These are phyloP conservation scores for Hiodon alosoides DNA, from an alignment of 2,113 vertebrate genomes.

Conservation along the genomic window DNA sequence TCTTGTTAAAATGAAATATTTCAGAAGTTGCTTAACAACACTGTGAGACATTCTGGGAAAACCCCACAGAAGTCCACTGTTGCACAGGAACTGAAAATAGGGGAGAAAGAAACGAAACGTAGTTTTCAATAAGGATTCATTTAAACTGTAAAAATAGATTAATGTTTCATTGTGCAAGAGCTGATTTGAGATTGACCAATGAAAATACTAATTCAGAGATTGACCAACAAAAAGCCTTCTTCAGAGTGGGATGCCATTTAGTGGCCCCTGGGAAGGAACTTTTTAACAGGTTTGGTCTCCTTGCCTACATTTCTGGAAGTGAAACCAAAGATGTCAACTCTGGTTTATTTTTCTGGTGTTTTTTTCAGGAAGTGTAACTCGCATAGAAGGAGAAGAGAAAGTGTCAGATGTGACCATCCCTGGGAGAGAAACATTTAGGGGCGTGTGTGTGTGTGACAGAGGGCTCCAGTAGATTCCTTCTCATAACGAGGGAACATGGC, in stretches of 20 bases:
- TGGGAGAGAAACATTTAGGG: neutral
- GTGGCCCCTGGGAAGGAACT: neutral
- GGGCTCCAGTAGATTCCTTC: neutral
- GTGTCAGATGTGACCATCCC: neutral
- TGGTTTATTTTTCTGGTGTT: neutral
- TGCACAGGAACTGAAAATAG: too few species aligned
- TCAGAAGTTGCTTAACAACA: too few species aligned
- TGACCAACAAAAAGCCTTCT: neutral
- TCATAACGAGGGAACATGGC: neutral
- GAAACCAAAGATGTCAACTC: constrained; percentile 10
- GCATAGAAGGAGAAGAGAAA: constrained; percentile 11
- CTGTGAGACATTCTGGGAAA: too few species aligned
- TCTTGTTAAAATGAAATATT: too few species aligned
- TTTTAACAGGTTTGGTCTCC: neutral
- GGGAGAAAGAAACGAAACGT: too few species aligned
- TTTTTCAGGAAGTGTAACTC: constrained; percentile 14
- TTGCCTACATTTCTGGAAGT: constrained; percentile 5
- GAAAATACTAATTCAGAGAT: neutral
- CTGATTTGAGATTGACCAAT: too few species aligned
- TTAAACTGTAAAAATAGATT: too few species aligned
- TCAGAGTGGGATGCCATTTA: neutral
- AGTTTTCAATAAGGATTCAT: too few species aligned
- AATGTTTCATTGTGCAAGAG: too few species aligned
- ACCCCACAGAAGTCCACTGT: too few species aligned
- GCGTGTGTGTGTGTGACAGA: neutral